Evolutionary conservation across 1,140 invertebrate species (phyloP).

Genomic region (Zaprionus tsacasi): DNA sequence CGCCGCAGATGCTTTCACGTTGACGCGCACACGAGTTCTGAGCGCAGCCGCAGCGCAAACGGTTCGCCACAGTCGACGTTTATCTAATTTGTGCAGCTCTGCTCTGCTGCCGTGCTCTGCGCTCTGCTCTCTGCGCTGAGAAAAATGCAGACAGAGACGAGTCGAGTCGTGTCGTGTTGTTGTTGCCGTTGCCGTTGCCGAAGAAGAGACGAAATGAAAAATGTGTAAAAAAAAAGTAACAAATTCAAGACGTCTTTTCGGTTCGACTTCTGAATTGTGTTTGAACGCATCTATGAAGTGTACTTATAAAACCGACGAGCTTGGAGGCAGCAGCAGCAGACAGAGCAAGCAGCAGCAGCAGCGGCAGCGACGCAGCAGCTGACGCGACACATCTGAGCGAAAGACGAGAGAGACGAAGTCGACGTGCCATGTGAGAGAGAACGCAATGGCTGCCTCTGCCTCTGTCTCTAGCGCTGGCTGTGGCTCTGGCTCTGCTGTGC

Average conservation of each 20-base stretch:
- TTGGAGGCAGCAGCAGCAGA: slow-evolving; percentile 22
- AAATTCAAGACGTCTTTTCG: slow-evolving; percentile 58
- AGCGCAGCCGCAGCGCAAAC: slow-evolving; percentile 76
- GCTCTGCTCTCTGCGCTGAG: slow-evolving; percentile 13
- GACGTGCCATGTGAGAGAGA: slow-evolving; percentile 27
- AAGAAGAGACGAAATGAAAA: slow-evolving; percentile 11
- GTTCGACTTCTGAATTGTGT: slow-evolving; percentile 56
- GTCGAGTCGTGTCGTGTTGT: background rate
- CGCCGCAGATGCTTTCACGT: slow-evolving; percentile 70
- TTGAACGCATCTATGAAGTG: slow-evolving; percentile 66
- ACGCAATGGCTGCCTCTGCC: slow-evolving; percentile 59
- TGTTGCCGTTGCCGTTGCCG: slow-evolving; percentile 2
- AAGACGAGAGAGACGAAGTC: slow-evolving; percentile 8
- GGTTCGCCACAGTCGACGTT: slow-evolving; percentile 46
- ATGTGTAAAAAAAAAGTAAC: slow-evolving; percentile 34
- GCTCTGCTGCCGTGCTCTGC: slow-evolving; percentile 6
- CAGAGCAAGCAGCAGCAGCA: slow-evolving; percentile 17
- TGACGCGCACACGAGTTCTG: slow-evolving; percentile 74
- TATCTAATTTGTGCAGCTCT: slow-evolving; percentile 48
- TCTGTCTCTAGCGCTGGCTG: slow-evolving; percentile 34
- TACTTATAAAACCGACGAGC: slow-evolving; percentile 78
- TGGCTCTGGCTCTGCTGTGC: background rate
- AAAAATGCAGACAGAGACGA: slow-evolving; percentile 23
- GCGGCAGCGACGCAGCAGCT: slow-evolving; percentile 38
- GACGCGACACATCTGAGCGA: slow-evolving; percentile 48